Conservation (phyloP, 2,797 vertebrate species). For the Brotula barbata region DNA sequence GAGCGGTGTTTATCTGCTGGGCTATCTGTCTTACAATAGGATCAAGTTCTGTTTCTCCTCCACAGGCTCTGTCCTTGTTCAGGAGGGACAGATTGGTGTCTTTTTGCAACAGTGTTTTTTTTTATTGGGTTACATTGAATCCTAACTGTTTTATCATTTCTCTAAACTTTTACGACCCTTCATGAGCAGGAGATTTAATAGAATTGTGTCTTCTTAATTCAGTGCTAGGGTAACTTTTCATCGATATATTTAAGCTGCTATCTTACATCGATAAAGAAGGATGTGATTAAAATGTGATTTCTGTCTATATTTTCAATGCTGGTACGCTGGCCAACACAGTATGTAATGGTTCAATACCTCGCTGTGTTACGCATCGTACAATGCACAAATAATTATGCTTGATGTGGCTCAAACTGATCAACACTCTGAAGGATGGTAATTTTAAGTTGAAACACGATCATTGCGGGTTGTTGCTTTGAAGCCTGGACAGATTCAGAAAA, state of each 20-base stretch:
- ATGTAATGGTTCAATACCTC: background rate
- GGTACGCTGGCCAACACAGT: background rate
- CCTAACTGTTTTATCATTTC: background rate
- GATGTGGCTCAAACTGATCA: constrained; percentile 4
- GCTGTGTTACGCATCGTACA: background rate
- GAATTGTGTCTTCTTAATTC: too few species aligned
- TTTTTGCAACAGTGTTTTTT: constrained; percentile 3
- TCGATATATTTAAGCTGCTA: too few species aligned
- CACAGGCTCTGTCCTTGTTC: constrained; percentile 3
- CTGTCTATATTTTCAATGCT: too few species aligned
- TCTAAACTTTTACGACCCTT: background rate
- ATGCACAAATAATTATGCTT: too few species aligned
- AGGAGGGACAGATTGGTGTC: background rate
- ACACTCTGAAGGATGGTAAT: background rate
- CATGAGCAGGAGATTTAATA: constrained; percentile 8
- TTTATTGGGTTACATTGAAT: background rate
- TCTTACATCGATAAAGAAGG: too few species aligned
- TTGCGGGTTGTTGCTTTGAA: constrained; percentile 1
- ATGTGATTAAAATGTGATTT: too few species aligned
- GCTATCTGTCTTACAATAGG: too few species aligned
- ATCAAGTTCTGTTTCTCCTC: background rate
- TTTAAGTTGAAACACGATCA: background rate
- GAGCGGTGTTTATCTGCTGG: background rate
- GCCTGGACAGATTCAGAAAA: constrained; percentile 4
- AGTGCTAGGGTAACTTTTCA: too few species aligned